phyloP scores from a whole-genome alignment of 1,140 invertebrate genomes.

The Sminthurinus signatus region DNA sequence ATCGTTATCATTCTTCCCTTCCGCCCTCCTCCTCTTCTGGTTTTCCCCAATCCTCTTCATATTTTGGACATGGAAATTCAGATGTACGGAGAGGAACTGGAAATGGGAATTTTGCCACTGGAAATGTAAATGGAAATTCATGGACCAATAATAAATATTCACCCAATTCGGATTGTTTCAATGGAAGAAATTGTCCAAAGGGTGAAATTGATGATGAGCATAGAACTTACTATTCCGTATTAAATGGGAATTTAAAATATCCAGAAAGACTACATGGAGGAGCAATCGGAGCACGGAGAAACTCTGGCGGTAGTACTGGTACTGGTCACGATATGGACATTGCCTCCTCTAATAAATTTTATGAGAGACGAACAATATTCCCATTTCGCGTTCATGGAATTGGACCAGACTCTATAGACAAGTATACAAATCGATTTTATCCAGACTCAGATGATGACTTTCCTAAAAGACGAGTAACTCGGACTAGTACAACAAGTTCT shows the following conservation, averaged over 20 bases:
- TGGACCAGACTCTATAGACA: conserved; percentile 12
- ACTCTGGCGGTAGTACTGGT: conserved; percentile 5
- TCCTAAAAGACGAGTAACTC: conserved; percentile 11
- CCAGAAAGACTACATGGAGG: not conserved
- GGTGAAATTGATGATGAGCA: conserved; percentile 20
- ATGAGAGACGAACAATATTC: not conserved
- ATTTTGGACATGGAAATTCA: no score
- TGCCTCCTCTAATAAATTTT: not conserved
- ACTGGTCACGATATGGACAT: not conserved
- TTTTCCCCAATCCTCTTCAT: no score
- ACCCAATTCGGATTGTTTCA: conserved; percentile 8
- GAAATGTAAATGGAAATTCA: conserved; percentile 1
- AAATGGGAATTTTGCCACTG: no score
- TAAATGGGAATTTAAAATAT: conserved; percentile 19
- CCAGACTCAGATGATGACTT: not conserved
- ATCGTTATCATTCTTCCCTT: not conserved
- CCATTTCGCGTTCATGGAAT: conserved; percentile 5
- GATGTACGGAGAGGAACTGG: no score
- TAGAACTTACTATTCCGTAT: conserved; percentile 23
- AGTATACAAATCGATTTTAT: not conserved
- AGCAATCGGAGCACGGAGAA: not conserved
- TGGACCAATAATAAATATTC: conserved; percentile 6
- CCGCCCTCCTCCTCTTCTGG: conserved; percentile 1
- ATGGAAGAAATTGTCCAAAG: conserved; percentile 17
- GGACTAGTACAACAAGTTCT: conserved; percentile 16